Evolutionary conservation across 2,113 vertebrate genomes (phyloP), one percentile per base, ranked within the genome.

Genomic region (Cyprinus carpio): DNA sequence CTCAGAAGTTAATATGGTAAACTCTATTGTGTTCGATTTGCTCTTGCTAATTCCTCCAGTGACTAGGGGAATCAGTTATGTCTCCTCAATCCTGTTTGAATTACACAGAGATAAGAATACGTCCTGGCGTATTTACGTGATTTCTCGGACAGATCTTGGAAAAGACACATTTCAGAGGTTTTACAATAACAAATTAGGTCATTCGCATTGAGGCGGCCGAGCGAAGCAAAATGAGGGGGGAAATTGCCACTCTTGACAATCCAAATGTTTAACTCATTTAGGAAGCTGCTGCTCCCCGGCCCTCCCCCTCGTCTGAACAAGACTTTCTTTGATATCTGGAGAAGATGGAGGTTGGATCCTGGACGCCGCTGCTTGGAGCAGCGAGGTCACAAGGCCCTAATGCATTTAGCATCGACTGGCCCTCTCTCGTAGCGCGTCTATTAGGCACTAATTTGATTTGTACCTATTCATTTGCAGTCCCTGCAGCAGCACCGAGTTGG

Each of bases 401-500:
- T 97, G 96, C 95, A 95, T 94, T 97, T 97, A 97, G 96, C 96
- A 97, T 97, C 96, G 96, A 97, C 96, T 96, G 95, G 94, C 95
- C 93, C 87, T 85, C 95, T 96, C 96, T 96, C 95, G 95, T 95
- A 95, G 95, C 95, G 95, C 95, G 95, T 97, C 96, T 97, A 97
- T 97, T 96, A 97, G 96, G 95, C 94, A 93, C 94, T 97, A 96
- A 97, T 96, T 95, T 95, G 95, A 97, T 97, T 97, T 97, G 96
- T 96, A 96, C 96, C 96, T 97, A 97, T 97, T 97, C 96, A 97
- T 97, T 97, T 96, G 95, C 95, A 96, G 96, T 96, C 96, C 95
- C 96, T 97, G 95, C 96, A 95, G 95, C 96, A 97, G 96, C 95
- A 94, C 94, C 92, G 96, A 97, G 96, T 96, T 96, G 96, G 96